Conservation (phyloP, 2,888 invertebrate genomes). For the Crepidodera aurea region DNA sequence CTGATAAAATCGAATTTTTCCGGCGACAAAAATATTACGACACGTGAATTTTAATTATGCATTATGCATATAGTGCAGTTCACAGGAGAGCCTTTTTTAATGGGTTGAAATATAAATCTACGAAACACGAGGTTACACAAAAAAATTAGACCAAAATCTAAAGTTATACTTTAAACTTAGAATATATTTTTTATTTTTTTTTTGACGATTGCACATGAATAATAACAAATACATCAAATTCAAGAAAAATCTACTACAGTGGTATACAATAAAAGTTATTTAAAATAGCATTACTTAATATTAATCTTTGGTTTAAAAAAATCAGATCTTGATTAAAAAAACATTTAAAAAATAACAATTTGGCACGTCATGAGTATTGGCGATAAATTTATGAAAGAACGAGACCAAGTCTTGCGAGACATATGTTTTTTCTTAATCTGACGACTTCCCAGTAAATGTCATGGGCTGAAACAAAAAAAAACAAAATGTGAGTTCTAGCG, state of each 20-base stretch:
- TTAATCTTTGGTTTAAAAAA: slow-evolving; percentile 40
- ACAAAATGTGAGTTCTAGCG: slow-evolving; percentile 6
- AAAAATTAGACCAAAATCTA: no score
- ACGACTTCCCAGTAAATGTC: slow-evolving; percentile 80
- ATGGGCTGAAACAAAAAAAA: slow-evolving; percentile 65
- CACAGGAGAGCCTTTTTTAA: no score
- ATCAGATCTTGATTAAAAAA: slow-evolving; percentile 40
- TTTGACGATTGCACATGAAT: background rate
- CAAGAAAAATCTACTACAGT: background rate
- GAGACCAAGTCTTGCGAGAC: slow-evolving; percentile 73
- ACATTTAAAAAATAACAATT: slow-evolving; percentile 25
- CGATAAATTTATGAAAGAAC: slow-evolving; percentile 57
- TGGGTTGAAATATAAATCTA: no score
- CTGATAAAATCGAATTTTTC: no score
- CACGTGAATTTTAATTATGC: no score
- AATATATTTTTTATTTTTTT: no score
- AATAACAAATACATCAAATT: background rate
- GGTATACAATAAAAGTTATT: background rate
- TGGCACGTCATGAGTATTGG: slow-evolving; percentile 26
- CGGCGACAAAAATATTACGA: no score
- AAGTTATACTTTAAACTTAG: no score
- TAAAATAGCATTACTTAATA: slow-evolving; percentile 12
- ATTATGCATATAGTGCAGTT: no score
- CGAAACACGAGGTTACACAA: no score
- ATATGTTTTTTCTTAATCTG: slow-evolving; percentile 76